Evolutionary conservation across 1,140 invertebrate genomes (phyloP).

Genomic region (Drosophila athabasca): DNA sequence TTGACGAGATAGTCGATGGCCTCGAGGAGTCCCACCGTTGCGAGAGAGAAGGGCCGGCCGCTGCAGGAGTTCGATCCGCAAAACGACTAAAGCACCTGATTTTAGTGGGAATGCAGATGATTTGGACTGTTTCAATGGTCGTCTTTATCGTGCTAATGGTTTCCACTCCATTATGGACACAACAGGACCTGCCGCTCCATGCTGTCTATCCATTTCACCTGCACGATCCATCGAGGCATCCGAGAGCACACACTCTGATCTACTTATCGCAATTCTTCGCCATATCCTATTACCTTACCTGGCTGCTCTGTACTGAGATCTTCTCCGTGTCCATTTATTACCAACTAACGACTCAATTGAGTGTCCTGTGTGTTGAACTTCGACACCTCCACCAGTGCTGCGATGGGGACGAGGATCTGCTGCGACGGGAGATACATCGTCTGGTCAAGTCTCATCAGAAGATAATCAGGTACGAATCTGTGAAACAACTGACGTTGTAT

Average conservation of each 20-base stretch:
- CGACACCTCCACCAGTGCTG: neutral
- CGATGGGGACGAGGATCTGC: neutral
- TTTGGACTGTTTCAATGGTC: constrained; percentile 7
- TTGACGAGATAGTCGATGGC: constrained; percentile 31
- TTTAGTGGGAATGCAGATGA: neutral
- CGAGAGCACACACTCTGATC: constrained; percentile 9
- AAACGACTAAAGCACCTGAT: constrained; percentile 27
- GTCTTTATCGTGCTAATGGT: constrained; percentile 17
- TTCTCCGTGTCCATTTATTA: constrained; percentile 18
- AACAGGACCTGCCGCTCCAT: constrained; percentile 50
- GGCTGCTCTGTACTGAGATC: constrained; percentile 18
- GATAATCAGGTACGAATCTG: constrained; percentile 30
- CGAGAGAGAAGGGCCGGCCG: neutral
- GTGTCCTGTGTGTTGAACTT: constrained; percentile 42
- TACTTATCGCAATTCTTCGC: constrained; percentile 22
- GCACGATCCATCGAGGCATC: constrained; percentile 41
- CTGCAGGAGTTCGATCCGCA: neutral
- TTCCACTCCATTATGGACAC: constrained; percentile 31
- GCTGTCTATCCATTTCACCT: constrained; percentile 31
- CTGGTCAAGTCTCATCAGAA: constrained; percentile 37
- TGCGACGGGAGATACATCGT: constrained; percentile 15
- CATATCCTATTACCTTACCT: constrained; percentile 12
- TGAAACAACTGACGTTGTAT: neutral
- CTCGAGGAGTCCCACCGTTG: constrained; percentile 28
- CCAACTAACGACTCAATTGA: constrained; percentile 32